These are phyloP conservation scores for Aelia acuminata DNA, from an alignment of 2,888 invertebrate genomes.

Conservation along the genomic window DNA sequence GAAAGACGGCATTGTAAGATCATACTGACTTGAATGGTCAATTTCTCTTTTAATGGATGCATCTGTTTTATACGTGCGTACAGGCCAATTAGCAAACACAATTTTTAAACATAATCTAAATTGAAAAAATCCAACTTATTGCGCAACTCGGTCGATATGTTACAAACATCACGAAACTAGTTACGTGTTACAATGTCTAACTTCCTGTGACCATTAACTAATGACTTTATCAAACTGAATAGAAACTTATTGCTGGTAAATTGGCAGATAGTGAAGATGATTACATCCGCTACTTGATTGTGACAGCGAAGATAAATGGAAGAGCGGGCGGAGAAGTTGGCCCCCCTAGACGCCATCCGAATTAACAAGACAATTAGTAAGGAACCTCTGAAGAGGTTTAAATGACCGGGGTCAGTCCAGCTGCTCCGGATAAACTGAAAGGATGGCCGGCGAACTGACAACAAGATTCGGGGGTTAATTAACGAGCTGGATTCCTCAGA, in stretches of 20 bases:
- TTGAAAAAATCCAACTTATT: too few species aligned
- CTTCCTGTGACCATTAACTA: slow-evolving; percentile 3
- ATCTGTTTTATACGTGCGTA: too few species aligned
- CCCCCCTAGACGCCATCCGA: slow-evolving; percentile 31
- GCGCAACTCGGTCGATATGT: neutral
- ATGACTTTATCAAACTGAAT: neutral
- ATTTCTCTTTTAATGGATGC: too few species aligned
- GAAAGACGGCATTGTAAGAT: too few species aligned
- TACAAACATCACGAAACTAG: neutral
- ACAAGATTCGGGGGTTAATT: neutral
- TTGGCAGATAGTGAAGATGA: slow-evolving; percentile 10
- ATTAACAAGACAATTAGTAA: slow-evolving; percentile 47
- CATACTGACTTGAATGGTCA: too few species aligned
- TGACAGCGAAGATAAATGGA: slow-evolving; percentile 7
- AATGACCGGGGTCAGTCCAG: slow-evolving; percentile 28
- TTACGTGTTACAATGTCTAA: neutral
- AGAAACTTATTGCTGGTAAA: neutral
- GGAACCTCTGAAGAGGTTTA: slow-evolving; percentile 33
- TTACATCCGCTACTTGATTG: slow-evolving; percentile 3
- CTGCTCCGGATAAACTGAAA: slow-evolving; percentile 18
- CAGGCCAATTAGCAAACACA: too few species aligned
- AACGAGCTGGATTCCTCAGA: neutral
- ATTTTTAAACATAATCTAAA: too few species aligned
- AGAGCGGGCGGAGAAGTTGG: neutral
- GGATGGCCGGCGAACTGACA: neutral